Evolutionary conservation across 64 coral and sea anemone genomes (phyloP), one percentile per base, ranked within the genome.

Genomic region (Actinia equina): DNA sequence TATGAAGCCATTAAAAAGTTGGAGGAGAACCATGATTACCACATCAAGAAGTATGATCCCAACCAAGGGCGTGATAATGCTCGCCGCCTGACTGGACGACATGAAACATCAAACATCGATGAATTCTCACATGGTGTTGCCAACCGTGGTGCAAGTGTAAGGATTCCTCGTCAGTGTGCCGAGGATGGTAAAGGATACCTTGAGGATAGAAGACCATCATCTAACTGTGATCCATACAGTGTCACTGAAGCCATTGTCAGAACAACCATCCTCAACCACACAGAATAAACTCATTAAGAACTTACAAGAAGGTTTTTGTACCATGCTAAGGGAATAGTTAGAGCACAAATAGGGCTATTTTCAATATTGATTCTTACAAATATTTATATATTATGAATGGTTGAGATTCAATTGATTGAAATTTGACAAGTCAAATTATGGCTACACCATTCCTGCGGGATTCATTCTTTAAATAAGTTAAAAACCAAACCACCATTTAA

Each of bases 141-240:
- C 30, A 92, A 99, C 82, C 90, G 97, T 86, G 93, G 90, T 7
- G 93, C 97, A 12, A 99, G 97, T 86, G 93, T 99, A 17, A 89
- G 97, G 59, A 99, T 99, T 82, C 97, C 97, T 67, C 90, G 97
- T 15, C 97, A 99, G 86, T 99, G 97, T 86, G 97, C 97, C 6
- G 97, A 99, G 59, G 97, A 99, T 79, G 97, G 97, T 74, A 82
- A 84, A 20, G 97, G 97, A 0, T 99, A 99, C 82, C 86, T 99
- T 22, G 97, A 99, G 83, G 97, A 99, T 56, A 95, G 97, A 16
- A 71, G 97, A 79, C 97, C 97, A 45, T 91, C 97, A 7, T 95
- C 97, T 20, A 99, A 99, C 88, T 95, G 93, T 85, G 97, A 99
- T 79, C 97, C 97, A 13, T 99, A 99, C 52, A 90, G 85, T 7